These are phyloP conservation scores for Lasioglossum figueresi DNA, from an alignment of 2,888 invertebrate species.

Conservation along the genomic window DNA sequence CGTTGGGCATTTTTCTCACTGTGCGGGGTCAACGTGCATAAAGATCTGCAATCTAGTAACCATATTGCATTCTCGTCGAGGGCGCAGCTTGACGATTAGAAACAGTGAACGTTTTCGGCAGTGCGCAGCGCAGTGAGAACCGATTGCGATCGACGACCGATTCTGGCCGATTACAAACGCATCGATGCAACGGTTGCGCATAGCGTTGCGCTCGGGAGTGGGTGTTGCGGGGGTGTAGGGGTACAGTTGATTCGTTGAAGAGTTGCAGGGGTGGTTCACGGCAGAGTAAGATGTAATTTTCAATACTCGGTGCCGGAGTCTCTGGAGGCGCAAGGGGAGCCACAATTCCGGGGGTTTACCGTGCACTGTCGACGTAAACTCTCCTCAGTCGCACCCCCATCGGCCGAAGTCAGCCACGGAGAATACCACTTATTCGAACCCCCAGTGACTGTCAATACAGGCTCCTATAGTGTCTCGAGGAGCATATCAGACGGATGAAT, in stretches of 20 bases:
- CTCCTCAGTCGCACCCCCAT: conserved; percentile 80
- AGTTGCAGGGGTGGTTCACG: conserved; percentile 67
- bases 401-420: conserved; percentile 74
- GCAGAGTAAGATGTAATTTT: conserved; percentile 83
- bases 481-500: conserved; percentile 64
- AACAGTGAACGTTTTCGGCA: not conserved
- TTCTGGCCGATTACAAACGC: conserved; percentile 70
- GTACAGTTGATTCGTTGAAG: conserved; percentile 63
- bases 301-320: conserved; percentile 78
- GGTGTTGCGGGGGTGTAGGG: not conserved
- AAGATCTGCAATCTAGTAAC: not conserved
- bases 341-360: conserved; percentile 83
- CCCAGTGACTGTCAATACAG: conserved; percentile 74
- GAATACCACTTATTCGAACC: conserved; percentile 75
- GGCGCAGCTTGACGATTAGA: not conserved
- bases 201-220: not conserved
- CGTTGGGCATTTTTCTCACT: no score
- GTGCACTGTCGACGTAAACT: conserved; percentile 83
- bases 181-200: conserved; percentile 63
- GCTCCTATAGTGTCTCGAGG: conserved; percentile 60
- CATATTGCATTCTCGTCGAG: not conserved
- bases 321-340: conserved; percentile 78
- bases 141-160: conserved; percentile 51
- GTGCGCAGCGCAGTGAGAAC: not conserved
- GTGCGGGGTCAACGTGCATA: not conserved